A percentile compares a stretch with the other conserved stretches of the same genome.
Conservation (phyloP, 2,113 vertebrate genomes). For the Uropsilus gracilis region DNA sequence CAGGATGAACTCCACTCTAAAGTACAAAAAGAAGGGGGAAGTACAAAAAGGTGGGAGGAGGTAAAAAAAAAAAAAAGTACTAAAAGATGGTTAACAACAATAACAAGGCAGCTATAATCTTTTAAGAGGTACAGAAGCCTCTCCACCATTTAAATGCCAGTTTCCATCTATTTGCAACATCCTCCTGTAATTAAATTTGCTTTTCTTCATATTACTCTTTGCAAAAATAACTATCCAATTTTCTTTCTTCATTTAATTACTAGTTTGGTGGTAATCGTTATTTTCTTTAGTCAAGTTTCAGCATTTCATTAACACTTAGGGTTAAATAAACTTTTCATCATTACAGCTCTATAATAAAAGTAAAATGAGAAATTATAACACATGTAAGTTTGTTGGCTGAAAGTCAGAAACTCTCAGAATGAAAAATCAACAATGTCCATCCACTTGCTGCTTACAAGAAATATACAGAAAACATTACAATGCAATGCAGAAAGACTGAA, state of each 20-base stretch:
- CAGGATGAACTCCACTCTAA: neutral
- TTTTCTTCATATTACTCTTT: constrained; percentile 32
- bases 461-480: neutral
- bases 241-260: constrained; percentile 11
- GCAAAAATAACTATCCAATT: neutral
- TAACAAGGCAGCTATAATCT: neutral
- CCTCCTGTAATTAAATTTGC: neutral
- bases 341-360: neutral
- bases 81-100: neutral
- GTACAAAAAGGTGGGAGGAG: too few relatives aligned
- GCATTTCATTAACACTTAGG: neutral
- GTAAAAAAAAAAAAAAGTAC: too few relatives aligned
- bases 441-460: neutral
- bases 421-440: neutral
- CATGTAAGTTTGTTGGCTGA: neutral
- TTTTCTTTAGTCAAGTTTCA: constrained; percentile 10
- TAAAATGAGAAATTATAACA: neutral
- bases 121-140: neutral
- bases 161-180: neutral
- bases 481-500: neutral
- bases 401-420: neutral
- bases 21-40: neutral
- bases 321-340: neutral
- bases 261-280: neutral
- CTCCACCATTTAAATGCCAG: neutral